Percentiles rank a stretch among this genome's conserved stretches.
phyloP scores from a whole-genome alignment of 2,113 vertebrate species.

The Ochotona curzoniae region DNA sequence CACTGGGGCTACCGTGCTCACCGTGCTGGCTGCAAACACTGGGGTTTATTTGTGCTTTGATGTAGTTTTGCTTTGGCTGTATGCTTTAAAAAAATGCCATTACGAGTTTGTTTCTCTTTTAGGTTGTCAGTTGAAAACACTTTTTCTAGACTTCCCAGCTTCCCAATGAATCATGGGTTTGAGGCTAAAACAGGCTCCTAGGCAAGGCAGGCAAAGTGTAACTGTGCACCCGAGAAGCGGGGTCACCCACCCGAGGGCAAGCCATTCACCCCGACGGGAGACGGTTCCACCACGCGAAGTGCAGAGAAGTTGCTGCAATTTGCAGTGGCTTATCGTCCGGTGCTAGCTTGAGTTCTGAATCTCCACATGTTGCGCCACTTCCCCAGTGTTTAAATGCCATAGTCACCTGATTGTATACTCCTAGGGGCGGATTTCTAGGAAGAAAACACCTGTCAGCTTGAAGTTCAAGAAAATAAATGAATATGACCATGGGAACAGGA shows the following conservation, averaged over 20 bases:
- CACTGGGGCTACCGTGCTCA: not conserved
- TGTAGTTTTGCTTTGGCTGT: not conserved
- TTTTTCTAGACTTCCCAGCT: constrained; percentile 12
- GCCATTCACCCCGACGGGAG: not conserved
- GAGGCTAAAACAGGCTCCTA: not conserved
- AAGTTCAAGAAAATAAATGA: constrained; percentile 60
- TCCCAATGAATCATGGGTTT: constrained; percentile 7
- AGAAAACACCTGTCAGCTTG: constrained; percentile 20
- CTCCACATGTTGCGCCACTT: constrained; percentile 20
- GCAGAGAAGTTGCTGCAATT: not conserved
- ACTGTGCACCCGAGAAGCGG: not conserved
- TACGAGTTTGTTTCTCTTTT: constrained; percentile 39
- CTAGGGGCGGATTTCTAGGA: constrained; percentile 3
- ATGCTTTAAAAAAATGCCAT: not conserved
- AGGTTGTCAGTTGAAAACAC: constrained; percentile 4
- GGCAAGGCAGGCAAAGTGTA: constrained; percentile 18
- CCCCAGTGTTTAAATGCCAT: constrained; percentile 26
- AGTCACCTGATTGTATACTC: constrained; percentile 31
- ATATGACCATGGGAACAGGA: not conserved
- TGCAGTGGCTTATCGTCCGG: not conserved
- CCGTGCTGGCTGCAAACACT: not conserved
- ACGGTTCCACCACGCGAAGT: not conserved
- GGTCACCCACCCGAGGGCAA: not conserved
- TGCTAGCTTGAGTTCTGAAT: not conserved
- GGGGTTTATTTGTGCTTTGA: constrained; percentile 42